A percentile compares a stretch with the other conserved stretches of the same genome.
These are phyloP conservation scores for Luperina testacea DNA, from an alignment of 2,888 invertebrate species.

Conservation along the genomic window DNA sequence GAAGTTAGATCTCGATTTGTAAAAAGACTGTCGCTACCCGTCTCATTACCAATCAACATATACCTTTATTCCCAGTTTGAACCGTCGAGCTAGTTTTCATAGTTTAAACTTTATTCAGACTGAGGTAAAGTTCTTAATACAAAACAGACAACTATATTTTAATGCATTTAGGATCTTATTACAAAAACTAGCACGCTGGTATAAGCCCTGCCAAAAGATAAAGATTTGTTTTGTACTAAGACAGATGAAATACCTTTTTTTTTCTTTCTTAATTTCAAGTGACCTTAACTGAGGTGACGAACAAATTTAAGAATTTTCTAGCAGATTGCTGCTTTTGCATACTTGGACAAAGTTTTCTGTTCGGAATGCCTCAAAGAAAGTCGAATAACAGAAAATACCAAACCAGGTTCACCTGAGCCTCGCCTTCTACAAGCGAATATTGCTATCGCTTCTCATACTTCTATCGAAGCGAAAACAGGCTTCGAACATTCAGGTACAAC, in stretches of 20 bases:
- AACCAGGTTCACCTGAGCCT: slow-evolving; percentile 8
- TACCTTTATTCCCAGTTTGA: not conserved
- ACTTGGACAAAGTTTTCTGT: slow-evolving; percentile 11
- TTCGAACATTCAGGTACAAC: slow-evolving; percentile 49
- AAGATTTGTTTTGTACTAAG: not conserved
- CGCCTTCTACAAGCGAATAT: slow-evolving; percentile 25
- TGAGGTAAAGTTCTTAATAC: not conserved
- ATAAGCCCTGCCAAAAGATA: not conserved
- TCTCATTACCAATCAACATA: not conserved
- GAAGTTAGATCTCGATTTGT: not conserved
- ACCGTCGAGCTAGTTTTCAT: not conserved
- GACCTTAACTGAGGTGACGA: not conserved
- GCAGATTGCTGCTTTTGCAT: not conserved
- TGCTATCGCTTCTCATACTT: slow-evolving; percentile 34
- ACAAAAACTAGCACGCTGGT: not conserved
- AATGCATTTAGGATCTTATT: too few relatives aligned
- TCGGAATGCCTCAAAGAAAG: slow-evolving; percentile 19
- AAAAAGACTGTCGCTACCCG: not conserved
- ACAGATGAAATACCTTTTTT: not conserved
- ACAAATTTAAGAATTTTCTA: not conserved
- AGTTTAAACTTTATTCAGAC: not conserved
- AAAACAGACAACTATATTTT: not conserved
- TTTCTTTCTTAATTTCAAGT: not conserved
- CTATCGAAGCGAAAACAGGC: slow-evolving; percentile 50
- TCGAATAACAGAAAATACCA: slow-evolving; percentile 27